A percentile compares a stretch with the other conserved stretches of the same genome.
These are phyloP conservation scores for Hassar affinis DNA, from an alignment of 2,113 vertebrate genomes.

Conservation along the genomic window DNA sequence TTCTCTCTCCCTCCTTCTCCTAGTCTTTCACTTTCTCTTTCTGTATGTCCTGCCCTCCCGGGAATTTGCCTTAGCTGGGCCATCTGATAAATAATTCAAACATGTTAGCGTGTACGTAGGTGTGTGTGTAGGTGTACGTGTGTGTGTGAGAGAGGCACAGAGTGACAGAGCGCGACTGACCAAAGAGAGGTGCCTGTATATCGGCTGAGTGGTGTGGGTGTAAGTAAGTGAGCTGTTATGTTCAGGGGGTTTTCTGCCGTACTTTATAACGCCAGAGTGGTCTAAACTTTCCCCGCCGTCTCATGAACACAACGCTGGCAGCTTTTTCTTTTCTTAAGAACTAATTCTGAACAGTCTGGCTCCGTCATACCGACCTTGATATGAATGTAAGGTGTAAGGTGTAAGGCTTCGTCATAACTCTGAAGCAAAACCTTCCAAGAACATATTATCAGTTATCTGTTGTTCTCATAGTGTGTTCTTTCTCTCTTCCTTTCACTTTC, in stretches of 20 bases:
- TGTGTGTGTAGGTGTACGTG: neutral
- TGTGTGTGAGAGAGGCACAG: neutral
- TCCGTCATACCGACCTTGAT: neutral
- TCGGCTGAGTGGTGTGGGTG: neutral
- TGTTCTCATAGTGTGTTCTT: neutral
- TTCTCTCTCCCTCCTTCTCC: constrained; percentile 35
- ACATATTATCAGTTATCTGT: neutral
- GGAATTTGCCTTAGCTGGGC: neutral
- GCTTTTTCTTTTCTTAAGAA: neutral
- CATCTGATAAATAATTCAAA: constrained; percentile 39
- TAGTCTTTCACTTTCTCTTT: constrained; percentile 24
- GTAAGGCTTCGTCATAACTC: too few species aligned
- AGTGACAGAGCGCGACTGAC: neutral
- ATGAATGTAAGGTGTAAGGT: neutral
- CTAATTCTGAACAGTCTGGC: neutral
- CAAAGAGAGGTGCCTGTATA: constrained; percentile 24
- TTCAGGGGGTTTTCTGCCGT: constrained; percentile 19
- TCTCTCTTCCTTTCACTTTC: constrained; percentile 7
- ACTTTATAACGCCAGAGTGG: constrained; percentile 12
- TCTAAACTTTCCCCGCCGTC: constrained; percentile 12
- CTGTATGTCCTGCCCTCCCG: neutral
- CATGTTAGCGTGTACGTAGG: constrained; percentile 11
- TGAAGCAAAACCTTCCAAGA: neutral
- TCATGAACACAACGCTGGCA: neutral
- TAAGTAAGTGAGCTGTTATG: neutral